Evolutionary conservation across 92 coral and sea anemone genomes (phyloP), one percentile per base, ranked within the genome.

Genomic region (Palythoa grandis): DNA sequence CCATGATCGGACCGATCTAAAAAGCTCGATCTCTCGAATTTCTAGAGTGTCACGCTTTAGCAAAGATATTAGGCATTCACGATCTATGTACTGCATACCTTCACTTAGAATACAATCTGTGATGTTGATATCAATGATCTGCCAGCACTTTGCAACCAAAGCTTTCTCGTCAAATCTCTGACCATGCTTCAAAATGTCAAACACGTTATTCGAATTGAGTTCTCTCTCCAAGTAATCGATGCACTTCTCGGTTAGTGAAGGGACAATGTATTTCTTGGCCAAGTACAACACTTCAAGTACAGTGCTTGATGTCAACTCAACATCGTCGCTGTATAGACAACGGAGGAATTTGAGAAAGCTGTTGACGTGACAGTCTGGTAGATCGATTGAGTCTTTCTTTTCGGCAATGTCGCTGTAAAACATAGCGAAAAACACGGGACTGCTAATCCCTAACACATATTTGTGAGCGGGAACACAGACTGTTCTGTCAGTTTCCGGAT

Each of bases 351-450:
- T 68, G 37, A 88, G 63, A 14, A 88, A 88, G 40, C 87, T 66
- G 20, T 75, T 82, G 47, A 60, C 73, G 67, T 76, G 83, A 25
- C 87, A 83, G 53, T 88, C 91, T 20, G 91, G 91, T 19, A 88
- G 77, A 48, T 88, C 74, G 73, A 88, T 88, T 19, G 87, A 23
- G 60, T 88, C 52, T 5, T 68, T 66, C 67, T 83, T 83, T 74
- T 88, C 91, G 54, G 91, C 91, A 37, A 88, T 88, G 24, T 88
- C 84, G 35, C 91, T 77, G 84, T 88, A 88, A 39, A 88, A 88
- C 91, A 88, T 88, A 66, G 87, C 87, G 57, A 71, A 56, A 68
- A 87, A 87, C 15, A 87, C 91, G 0, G 91, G 91, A 35, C 87
- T 82, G 74, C 87, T 82, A 37, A 88, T 88, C 58, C 87, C 87